A percentile compares a stretch with the other conserved stretches of the same genome.
These are phyloP conservation scores for Sylvicola cinctus DNA, from an alignment of 2,888 invertebrate genomes.

Conservation along the genomic window DNA sequence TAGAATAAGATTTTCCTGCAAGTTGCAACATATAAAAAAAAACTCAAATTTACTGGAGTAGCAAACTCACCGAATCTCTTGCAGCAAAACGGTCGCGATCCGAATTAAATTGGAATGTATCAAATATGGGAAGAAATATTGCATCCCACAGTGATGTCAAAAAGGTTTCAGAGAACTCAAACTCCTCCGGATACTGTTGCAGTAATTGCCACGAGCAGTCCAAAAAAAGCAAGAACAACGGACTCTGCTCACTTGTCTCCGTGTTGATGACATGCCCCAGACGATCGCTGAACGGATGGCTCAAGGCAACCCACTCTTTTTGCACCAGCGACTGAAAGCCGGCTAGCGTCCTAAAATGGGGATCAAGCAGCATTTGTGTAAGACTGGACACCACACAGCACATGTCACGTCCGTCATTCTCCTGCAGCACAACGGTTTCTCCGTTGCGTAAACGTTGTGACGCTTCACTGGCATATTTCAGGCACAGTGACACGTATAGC, in stretches of 20 bases:
- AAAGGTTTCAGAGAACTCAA: constrained; percentile 84
- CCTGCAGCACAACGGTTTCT: constrained; percentile 69
- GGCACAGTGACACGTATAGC: constrained; percentile 52
- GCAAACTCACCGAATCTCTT: constrained; percentile 15
- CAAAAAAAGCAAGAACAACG: constrained; percentile 74
- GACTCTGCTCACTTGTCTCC: constrained; percentile 46
- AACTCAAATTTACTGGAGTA: not conserved
- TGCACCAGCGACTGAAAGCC: constrained; percentile 84
- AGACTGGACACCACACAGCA: constrained; percentile 72
- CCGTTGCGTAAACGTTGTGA: constrained; percentile 40
- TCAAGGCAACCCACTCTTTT: constrained; percentile 86
- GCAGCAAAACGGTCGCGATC: constrained; percentile 55
- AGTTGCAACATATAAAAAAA: no score
- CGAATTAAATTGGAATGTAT: constrained; percentile 82
- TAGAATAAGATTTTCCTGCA: constrained; percentile 29
- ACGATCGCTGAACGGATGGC: constrained; percentile 58
- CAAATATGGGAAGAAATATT: constrained; percentile 69
- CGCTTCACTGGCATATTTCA: constrained; percentile 52
- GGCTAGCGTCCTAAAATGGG: constrained; percentile 54
- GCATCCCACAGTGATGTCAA: constrained; percentile 84
- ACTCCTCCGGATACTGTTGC: constrained; percentile 70
- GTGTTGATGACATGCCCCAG: constrained; percentile 45
- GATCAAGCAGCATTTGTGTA: constrained; percentile 71
- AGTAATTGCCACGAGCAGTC: constrained; percentile 87
- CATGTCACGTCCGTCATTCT: constrained; percentile 73